These are phyloP conservation scores for Styela clava DNA, from an alignment of 23 tunicate species.

Conservation along the genomic window DNA sequence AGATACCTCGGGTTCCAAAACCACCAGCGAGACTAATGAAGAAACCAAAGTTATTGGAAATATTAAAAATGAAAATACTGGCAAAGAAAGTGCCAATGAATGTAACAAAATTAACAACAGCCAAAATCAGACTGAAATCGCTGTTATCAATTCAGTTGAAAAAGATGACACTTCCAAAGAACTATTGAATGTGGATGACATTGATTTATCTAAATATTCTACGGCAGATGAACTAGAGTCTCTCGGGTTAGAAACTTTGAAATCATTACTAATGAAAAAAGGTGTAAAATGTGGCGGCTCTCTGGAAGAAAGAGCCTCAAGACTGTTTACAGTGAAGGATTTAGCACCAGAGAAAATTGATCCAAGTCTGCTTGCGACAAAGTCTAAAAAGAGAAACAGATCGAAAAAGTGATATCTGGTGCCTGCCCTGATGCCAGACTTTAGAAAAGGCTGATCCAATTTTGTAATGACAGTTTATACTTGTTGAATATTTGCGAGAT, in stretches of 20 bases:
- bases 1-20: not conserved
- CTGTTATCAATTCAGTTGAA: not conserved
- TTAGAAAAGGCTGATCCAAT: not conserved
- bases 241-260: not conserved
- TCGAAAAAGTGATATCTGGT: not conserved
- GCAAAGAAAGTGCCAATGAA: not conserved
- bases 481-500: too few relatives aligned
- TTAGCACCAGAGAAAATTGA: conserved; percentile 3
- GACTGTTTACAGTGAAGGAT: not conserved
- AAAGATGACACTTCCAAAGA: not conserved
- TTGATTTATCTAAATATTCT: not conserved
- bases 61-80: not conserved
- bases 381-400: not conserved
- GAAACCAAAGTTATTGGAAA: not conserved
- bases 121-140: not conserved
- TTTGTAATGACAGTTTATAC: too few relatives aligned
- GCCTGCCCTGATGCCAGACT: not conserved
- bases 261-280: not conserved
- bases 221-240: not conserved
- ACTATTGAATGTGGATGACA: not conserved
- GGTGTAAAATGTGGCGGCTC: conserved; percentile 16
- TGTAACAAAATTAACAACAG: not conserved
- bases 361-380: not conserved
- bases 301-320: conserved; percentile 3
- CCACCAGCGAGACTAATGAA: not conserved